Percentiles rank a stretch among this genome's conserved stretches.
Conservation (phyloP, 2,113 vertebrate genomes). For the Riparia riparia region DNA sequence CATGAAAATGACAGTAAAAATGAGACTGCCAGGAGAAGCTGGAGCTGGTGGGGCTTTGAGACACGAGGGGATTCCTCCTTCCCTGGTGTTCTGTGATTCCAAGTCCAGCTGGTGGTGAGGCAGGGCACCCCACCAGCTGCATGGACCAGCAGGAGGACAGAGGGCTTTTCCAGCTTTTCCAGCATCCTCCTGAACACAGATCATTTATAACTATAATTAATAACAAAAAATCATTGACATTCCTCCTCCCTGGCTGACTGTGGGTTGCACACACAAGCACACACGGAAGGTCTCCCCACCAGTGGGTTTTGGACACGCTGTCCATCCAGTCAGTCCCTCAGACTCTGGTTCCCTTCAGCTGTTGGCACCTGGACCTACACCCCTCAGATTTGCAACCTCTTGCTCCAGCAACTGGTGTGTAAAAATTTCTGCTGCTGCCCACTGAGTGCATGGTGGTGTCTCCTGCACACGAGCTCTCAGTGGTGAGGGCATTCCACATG, state of each 20-base stretch:
- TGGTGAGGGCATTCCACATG: rapidly evolving
- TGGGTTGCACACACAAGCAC: background rate
- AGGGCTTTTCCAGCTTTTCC: background rate
- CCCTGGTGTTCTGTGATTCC: background rate
- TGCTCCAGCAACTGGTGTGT: background rate
- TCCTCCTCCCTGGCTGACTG: background rate
- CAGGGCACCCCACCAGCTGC: background rate
- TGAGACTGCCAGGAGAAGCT: rapidly evolving
- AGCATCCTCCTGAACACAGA: background rate
- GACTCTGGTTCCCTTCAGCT: background rate
- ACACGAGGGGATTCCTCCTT: background rate
- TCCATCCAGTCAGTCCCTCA: background rate
- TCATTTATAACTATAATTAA: no score
- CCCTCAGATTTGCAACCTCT: background rate
- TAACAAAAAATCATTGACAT: rapidly evolving
- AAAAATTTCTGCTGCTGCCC: rapidly evolving
- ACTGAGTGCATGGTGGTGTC: rapidly evolving
- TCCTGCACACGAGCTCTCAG: rapidly evolving
- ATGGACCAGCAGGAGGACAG: background rate
- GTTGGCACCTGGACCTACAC: background rate
- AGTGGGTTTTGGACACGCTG: background rate
- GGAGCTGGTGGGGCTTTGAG: background rate
- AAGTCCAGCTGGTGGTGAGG: background rate
- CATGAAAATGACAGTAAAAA: background rate
- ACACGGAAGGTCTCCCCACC: background rate